Evolutionary conservation across 2,113 vertebrate genomes (phyloP).

Genomic region (Theristicus caerulescens): DNA sequence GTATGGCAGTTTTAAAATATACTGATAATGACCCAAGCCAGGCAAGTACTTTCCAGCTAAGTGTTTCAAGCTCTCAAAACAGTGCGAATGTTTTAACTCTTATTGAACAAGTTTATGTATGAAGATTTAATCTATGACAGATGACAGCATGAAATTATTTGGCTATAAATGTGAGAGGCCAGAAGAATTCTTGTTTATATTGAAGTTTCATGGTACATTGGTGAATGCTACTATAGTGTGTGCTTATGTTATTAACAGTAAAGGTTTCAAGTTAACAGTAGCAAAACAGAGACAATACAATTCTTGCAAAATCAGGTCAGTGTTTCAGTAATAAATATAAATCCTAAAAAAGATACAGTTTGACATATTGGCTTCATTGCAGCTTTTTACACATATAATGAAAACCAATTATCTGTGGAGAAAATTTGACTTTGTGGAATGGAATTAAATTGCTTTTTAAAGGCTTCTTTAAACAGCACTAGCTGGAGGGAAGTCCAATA

Average conservation of each 20-base stretch:
- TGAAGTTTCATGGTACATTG: neutral
- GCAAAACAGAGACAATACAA: neutral
- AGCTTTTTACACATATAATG: constrained; percentile 65
- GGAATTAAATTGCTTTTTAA: constrained; percentile 78
- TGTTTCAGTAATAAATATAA: constrained; percentile 34
- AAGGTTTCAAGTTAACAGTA: neutral
- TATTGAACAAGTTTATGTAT: neutral
- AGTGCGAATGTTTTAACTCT: neutral
- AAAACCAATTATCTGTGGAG: constrained; percentile 77
- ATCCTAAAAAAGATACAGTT: constrained; percentile 9
- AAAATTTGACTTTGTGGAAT: constrained; percentile 76
- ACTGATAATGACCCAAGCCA: neutral
- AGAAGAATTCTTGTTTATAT: constrained; percentile 8
- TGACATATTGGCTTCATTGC: constrained; percentile 51
- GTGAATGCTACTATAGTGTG: neutral
- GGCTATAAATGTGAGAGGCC: neutral
- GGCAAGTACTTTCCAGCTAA: neutral
- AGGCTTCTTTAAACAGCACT: constrained; percentile 70
- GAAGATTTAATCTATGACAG: neutral
- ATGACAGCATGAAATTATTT: neutral
- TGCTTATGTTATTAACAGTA: neutral
- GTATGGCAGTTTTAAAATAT: neutral
- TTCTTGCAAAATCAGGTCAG: neutral
- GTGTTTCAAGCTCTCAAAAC: neutral
- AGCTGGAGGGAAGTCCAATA: constrained; percentile 69